Evolutionary conservation across 2,113 vertebrate genomes (phyloP), one percentile per base, ranked within the genome.

Genomic region (Triplophysa dalaica): DNA sequence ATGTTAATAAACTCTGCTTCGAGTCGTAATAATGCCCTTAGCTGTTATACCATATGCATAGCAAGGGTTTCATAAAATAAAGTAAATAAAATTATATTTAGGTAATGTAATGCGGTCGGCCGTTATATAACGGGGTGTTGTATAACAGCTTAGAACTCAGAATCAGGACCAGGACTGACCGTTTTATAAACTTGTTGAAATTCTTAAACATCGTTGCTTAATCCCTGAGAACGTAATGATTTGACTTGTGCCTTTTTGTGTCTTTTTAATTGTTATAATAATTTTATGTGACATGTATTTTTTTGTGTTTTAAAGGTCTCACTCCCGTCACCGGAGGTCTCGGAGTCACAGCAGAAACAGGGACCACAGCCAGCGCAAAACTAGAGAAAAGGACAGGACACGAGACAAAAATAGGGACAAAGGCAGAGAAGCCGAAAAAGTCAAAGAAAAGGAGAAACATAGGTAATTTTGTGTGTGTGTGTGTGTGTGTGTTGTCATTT

Each of bases 361-460:
- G 48, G 93, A 91, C 19, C 90, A 92, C 50, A 93, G 94, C 79
- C 89, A 94, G 0, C 93, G 92, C 63, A 94, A 92, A 87, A 93
- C 87, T 82, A 91, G 89, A 22, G 94, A 93, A 17, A 94, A 89
- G 52, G 92, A 89, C 16, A 91, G 87, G 77, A 93, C 90, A 6
- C 93, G 92, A 75, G 95, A 95, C 2, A 93, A 90, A 81, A 94
- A 95, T n/a, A 24, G 12, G 0, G 73, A 69, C 6, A 84, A 19
- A 73, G 92, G 83, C 2, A 89, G 93, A 89, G 95, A 89, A 24
- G 91, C 90, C 86, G 52, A 33, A 5, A 81, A 76, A 80, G 62
- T 29, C 24, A 72, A 80, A 43, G 60, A 79, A 8, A 83, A 70
- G 38, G 77, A 78, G 8, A 85, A 83, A 83, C 89, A 86, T 70